These are phyloP conservation scores for Clytia hemisphaerica DNA, from an alignment of 30 jellyfish, hydroid and myxozoan species.

Conservation along the genomic window DNA sequence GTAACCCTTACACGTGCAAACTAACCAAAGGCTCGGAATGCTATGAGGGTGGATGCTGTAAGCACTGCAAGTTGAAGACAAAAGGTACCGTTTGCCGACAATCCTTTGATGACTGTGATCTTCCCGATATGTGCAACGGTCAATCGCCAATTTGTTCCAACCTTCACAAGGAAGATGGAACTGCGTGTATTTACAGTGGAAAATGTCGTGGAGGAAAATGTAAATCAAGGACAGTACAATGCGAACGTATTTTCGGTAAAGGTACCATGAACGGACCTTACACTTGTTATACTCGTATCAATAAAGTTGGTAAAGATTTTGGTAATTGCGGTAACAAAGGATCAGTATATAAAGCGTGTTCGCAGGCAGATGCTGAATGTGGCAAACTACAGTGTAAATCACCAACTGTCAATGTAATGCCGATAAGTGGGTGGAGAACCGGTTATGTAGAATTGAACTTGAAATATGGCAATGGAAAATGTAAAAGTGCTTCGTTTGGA, in stretches of 20 bases:
- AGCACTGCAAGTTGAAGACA: slow-evolving; percentile 8
- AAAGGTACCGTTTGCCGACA: slow-evolving; percentile 36
- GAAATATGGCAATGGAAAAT: background rate
- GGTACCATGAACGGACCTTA: slow-evolving; percentile 2
- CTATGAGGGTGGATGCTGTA: slow-evolving; percentile 39
- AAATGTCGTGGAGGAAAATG: slow-evolving; percentile 41
- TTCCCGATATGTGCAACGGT: slow-evolving; percentile 45
- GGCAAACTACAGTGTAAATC: slow-evolving; percentile 31
- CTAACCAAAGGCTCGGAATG: slow-evolving; percentile 44
- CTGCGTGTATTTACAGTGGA: slow-evolving; percentile 23
- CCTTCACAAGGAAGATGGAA: slow-evolving; percentile 27
- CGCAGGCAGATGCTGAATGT: slow-evolving; percentile 1
- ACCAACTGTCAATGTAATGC: background rate
- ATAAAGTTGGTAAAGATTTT: slow-evolving; percentile 20
- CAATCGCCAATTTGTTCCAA: slow-evolving; percentile 20
- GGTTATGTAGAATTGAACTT: background rate
- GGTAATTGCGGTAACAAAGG: slow-evolving; percentile 59
- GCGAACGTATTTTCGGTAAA: slow-evolving; percentile 39
- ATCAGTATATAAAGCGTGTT: slow-evolving; percentile 2
- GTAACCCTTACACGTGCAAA: slow-evolving; percentile 44
- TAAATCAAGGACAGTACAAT: slow-evolving; percentile 26
- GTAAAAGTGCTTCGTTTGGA: background rate
- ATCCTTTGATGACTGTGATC: slow-evolving; percentile 25
- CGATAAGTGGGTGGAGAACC: slow-evolving; percentile 19
- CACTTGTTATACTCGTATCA: slow-evolving; percentile 14